Conservation (phyloP, 2,113 vertebrate genomes). For the Siniperca chuatsi region DNA sequence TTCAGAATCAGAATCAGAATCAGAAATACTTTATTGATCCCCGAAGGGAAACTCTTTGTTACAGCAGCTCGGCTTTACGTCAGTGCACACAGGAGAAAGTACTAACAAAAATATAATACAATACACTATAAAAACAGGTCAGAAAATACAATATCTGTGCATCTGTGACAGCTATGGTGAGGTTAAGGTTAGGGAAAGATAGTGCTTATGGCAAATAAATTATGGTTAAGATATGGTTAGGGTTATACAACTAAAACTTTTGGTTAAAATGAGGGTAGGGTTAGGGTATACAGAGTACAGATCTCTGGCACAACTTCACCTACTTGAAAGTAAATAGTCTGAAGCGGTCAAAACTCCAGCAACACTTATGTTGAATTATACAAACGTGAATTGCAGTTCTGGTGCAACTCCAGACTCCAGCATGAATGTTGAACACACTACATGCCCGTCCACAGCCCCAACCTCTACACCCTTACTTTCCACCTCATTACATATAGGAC, state of each 20-base stretch:
- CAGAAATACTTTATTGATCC: too few relatives aligned
- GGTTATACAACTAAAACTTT: not conserved
- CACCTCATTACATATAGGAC: not conserved
- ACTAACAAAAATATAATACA: too few relatives aligned
- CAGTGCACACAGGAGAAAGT: too few relatives aligned
- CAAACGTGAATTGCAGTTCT: not conserved
- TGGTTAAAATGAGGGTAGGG: not conserved
- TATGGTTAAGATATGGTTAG: not conserved
- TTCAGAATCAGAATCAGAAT: not conserved
- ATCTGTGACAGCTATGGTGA: not conserved
- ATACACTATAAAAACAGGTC: too few relatives aligned
- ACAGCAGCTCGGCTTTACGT: too few relatives aligned
- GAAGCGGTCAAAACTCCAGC: not conserved
- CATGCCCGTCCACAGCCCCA: not conserved
- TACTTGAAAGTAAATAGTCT: not conserved
- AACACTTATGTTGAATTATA: not conserved
- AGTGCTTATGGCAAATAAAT: not conserved
- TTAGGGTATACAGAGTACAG: not conserved
- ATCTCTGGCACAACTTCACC: not conserved
- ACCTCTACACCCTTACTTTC: not conserved
- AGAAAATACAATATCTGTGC: not conserved
- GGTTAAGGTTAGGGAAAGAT: not conserved
- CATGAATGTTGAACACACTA: not conserved
- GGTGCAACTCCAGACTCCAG: not conserved
- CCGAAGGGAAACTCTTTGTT: too few relatives aligned